Percentiles rank a stretch among this genome's conserved stretches.
Evolutionary conservation across 2,797 vertebrate genomes (phyloP).

Genomic region (Percopsis omiscomaycus): DNA sequence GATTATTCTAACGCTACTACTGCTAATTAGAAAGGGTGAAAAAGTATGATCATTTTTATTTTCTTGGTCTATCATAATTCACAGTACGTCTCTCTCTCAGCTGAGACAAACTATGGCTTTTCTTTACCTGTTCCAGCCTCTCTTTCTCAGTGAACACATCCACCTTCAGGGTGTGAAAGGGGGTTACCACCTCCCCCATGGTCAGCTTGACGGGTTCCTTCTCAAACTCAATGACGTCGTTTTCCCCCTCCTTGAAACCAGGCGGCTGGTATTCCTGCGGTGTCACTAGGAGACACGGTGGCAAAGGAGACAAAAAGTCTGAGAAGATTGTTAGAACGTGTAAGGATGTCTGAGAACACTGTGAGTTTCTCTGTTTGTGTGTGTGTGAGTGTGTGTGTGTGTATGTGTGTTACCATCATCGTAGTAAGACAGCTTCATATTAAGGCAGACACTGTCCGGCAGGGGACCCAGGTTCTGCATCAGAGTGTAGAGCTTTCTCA

Average conservation of each 20-base stretch:
- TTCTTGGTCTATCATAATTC: too few relatives aligned
- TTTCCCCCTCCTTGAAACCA: constrained; percentile 86
- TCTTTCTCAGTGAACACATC: constrained; percentile 88
- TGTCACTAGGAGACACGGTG: constrained; percentile 80
- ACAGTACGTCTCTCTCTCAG: not conserved
- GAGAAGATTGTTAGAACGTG: too few relatives aligned
- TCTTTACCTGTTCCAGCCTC: constrained; percentile 81
- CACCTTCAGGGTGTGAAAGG: constrained; percentile 87
- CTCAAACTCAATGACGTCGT: constrained; percentile 79
- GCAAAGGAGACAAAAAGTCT: too few relatives aligned
- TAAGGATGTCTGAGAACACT: not conserved
- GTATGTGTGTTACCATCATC: constrained; percentile 80
- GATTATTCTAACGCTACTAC: too few relatives aligned
- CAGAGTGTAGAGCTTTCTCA: constrained; percentile 91
- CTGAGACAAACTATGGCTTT: not conserved
- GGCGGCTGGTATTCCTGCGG: constrained; percentile 92
- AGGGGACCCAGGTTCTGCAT: constrained; percentile 93
- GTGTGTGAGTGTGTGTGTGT: constrained; percentile 1
- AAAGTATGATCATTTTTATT: too few relatives aligned
- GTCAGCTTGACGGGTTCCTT: constrained; percentile 84
- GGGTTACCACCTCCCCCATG: constrained; percentile 88
- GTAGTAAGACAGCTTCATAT: constrained; percentile 94
- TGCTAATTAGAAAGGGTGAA: too few relatives aligned
- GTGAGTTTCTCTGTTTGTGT: not conserved
- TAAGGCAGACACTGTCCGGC: constrained; percentile 86